Evolutionary conservation across 2,888 invertebrate species (phyloP), one percentile per base, ranked within the genome.

Genomic region (Drosophila limbata): DNA sequence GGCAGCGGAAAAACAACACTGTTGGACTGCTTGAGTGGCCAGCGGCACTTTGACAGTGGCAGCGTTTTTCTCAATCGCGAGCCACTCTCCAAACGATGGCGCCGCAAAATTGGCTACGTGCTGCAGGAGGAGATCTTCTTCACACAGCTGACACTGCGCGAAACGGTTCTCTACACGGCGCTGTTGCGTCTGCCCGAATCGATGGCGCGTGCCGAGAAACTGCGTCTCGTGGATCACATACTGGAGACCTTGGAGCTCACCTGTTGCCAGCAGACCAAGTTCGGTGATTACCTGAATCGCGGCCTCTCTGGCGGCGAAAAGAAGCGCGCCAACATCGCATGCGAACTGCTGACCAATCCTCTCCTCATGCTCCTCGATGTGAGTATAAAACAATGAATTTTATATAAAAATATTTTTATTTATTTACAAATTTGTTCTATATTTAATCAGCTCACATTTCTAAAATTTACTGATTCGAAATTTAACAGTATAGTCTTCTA

Each of bases 241-340:
- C 94, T 96, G 82, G 95, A 96, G 90, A 95, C 95, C 48, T 93
- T 97, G 84, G 96, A 96, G 91, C 93, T 97, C 84, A 94, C 94
- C 67, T 94, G 94, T 90, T 96, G 96, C 91, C 95, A 96, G 90
- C 95, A 96, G 89, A 96, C 96, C 79, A 95, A 95, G 83, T 95
- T 97, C 87, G 96, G 96, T 15, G 96, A 96, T 90, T 95, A 95
- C 86, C 93, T 96, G 88, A 95, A 95, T 82, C 93, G 96, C 57
- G 96, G 96, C 6, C 92, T 97, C 51, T 96, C 96, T 42, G 97
- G 97, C 1, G 96, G 97, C 21, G 96, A 97, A 91, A 96, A 96
- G 93, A 97, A 96, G 90, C 93, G 96, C 84, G 96, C 96, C 42
- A 96, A 95, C 91, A 96, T 97, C 86, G 96, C 96, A 59, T 96